phyloP scores from a whole-genome alignment of 2,113 vertebrate species.

The Phaethornis superciliosus region DNA sequence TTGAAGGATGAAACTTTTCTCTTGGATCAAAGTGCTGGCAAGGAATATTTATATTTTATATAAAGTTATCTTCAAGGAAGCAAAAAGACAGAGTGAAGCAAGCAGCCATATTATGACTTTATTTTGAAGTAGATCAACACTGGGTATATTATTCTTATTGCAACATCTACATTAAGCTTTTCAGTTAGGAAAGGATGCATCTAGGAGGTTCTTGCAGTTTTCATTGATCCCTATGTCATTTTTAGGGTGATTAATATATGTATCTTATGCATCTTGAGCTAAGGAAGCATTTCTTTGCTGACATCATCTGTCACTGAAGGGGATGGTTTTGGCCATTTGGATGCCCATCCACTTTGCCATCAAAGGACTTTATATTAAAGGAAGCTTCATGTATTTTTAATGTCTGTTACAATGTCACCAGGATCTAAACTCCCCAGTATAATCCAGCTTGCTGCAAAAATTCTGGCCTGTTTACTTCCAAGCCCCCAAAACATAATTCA shows the following conservation, averaged over 20 bases:
- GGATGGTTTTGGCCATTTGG: background rate
- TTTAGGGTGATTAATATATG: constrained; percentile 66
- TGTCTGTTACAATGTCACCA: background rate
- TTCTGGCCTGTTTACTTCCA: background rate
- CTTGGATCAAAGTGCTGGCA: constrained; percentile 72
- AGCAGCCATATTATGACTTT: constrained; percentile 50
- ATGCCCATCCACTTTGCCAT: constrained; percentile 5
- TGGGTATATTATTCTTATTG: constrained; percentile 64
- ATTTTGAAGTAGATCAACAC: constrained; percentile 60
- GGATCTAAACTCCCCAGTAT: background rate
- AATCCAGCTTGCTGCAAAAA: background rate
- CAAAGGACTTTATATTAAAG: constrained; percentile 31
- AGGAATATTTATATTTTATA: constrained; percentile 59
- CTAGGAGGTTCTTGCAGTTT: constrained; percentile 66
- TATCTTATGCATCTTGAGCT: constrained; percentile 23
- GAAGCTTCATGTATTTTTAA: background rate
- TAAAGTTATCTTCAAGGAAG: constrained; percentile 54
- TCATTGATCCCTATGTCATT: constrained; percentile 68
- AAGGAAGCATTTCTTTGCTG: constrained; percentile 34
- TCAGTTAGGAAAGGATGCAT: constrained; percentile 61
- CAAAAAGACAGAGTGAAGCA: constrained; percentile 47
- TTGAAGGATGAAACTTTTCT: constrained; percentile 81
- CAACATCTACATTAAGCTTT: constrained; percentile 63
- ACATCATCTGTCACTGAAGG: constrained; percentile 20
- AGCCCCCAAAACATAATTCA: background rate